Evolutionary conservation across 2,113 vertebrate species (phyloP).

Genomic region (Tragelaphus buxtoni): DNA sequence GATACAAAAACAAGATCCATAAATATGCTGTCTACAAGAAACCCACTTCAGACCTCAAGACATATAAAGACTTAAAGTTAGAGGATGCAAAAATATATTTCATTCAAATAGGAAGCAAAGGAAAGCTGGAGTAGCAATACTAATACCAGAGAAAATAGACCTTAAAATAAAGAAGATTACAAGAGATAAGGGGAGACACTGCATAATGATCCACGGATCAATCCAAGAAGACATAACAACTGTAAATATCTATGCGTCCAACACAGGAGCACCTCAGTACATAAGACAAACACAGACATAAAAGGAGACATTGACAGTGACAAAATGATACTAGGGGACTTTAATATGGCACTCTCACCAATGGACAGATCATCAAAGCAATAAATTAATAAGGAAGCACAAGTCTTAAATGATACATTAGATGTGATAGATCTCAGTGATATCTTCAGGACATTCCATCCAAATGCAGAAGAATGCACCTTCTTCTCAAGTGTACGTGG

Average conservation of each 20-base stretch:
- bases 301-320: neutral
- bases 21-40: neutral
- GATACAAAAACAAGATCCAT: neutral
- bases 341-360: neutral
- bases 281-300: neutral
- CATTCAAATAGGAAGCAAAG: neutral
- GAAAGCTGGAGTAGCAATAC: neutral
- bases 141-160: neutral
- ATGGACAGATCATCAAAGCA: neutral
- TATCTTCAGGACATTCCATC: neutral
- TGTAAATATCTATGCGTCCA: neutral
- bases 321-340: neutral
- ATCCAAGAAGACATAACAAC: neutral
- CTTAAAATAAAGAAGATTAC: neutral
- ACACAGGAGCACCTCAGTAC: neutral
- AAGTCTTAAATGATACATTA: neutral
- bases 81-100: neutral
- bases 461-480: neutral
- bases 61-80: neutral
- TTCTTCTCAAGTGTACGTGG: neutral
- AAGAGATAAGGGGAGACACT: neutral
- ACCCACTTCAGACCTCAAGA: neutral
- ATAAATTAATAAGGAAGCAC: neutral
- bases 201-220: neutral
- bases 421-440: neutral